Percentiles rank a stretch among this genome's conserved stretches.
Conservation (phyloP, 2,797 vertebrate species). For the Pipistrellus pipistrellus region DNA sequence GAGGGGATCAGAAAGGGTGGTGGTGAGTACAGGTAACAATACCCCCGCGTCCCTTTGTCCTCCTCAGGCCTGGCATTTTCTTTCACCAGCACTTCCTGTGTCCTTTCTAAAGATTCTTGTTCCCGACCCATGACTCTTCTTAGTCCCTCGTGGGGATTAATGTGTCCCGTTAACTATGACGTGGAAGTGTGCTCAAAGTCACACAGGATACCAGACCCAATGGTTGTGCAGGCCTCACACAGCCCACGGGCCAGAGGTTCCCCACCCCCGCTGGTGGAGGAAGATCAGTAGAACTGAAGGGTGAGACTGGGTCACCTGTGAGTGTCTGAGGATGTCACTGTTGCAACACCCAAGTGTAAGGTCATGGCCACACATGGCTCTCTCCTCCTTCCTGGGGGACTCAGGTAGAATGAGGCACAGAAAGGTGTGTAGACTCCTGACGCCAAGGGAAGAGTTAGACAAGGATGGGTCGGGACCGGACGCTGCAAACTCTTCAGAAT, state of each 20-base stretch:
- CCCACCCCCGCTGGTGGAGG: too few relatives aligned
- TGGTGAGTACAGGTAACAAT: neutral
- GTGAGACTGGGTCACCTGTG: too few relatives aligned
- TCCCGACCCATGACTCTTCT: neutral
- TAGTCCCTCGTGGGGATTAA: neutral
- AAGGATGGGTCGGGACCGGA: too few relatives aligned
- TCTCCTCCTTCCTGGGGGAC: neutral
- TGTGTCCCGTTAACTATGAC: neutral
- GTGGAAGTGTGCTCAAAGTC: neutral
- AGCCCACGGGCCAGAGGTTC: too few relatives aligned
- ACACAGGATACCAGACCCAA: too few relatives aligned
- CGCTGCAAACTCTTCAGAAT: neutral
- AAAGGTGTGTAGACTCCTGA: neutral
- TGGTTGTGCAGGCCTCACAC: too few relatives aligned
- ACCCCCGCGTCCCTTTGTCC: neutral
- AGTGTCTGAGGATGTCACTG: too few relatives aligned
- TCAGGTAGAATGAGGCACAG: neutral
- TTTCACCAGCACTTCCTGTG: neutral
- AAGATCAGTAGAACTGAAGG: too few relatives aligned
- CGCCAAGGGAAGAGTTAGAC: neutral
- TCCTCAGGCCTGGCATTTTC: neutral
- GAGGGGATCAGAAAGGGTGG: neutral
- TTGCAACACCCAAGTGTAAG: too few relatives aligned
- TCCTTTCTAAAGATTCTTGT: neutral
- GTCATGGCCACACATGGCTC: too few relatives aligned